Conservation (phyloP, 2,888 invertebrate species). For the Eustalomyia histrio region DNA sequence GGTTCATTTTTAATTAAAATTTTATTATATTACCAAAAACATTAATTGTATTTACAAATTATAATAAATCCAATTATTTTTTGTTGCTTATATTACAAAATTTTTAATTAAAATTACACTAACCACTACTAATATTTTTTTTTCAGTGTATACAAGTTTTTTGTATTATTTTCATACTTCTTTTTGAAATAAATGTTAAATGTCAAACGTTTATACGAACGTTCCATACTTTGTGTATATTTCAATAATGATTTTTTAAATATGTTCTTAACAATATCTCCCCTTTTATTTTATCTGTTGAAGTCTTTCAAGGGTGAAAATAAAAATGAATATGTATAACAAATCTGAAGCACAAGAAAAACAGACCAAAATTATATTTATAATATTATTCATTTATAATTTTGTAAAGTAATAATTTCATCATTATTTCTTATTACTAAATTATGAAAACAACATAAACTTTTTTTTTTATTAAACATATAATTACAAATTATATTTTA, state of each 20-base stretch:
- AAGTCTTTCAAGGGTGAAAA: conserved; percentile 11
- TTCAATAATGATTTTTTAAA: conserved; percentile 10
- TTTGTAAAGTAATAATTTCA: conserved; percentile 5
- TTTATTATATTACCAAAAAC: too few relatives aligned
- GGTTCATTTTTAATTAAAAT: too few relatives aligned
- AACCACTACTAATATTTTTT: too few relatives aligned
- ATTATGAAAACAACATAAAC: too few relatives aligned
- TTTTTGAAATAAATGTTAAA: background rate
- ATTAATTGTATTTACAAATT: too few relatives aligned
- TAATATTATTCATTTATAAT: conserved; percentile 31
- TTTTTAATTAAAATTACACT: too few relatives aligned
- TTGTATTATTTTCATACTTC: background rate
- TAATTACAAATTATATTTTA: too few relatives aligned
- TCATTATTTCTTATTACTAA: background rate
- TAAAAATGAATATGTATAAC: background rate
- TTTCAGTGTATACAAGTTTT: too few relatives aligned
- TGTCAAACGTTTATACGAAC: conserved; percentile 11
- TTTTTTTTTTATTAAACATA: too few relatives aligned
- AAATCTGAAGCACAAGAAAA: background rate
- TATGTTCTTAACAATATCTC: background rate
- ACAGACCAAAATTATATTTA: conserved; percentile 1
- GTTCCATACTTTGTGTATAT: background rate
- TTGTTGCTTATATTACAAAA: too few relatives aligned
- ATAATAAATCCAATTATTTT: too few relatives aligned
- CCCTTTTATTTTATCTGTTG: background rate